Percentiles rank a stretch among this genome's conserved stretches.
phyloP scores from a whole-genome alignment of 2,797 vertebrate species.

The Pseudomugil gertrudae region DNA sequence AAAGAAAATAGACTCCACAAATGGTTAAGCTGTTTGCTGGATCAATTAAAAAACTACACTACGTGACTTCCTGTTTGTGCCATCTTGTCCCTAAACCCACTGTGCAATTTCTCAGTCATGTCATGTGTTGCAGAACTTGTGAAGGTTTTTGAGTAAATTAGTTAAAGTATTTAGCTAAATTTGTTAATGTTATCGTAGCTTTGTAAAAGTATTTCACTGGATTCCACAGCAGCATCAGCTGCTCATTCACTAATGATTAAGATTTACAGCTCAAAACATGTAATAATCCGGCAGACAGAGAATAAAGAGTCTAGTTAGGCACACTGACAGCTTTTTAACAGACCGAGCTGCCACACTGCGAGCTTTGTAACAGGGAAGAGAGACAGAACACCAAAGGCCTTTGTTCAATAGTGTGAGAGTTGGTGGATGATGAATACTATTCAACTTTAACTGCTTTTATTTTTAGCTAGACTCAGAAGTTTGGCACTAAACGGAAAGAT shows the following conservation, averaged over 20 bases:
- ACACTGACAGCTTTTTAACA: conserved; percentile 44
- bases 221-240: background rate
- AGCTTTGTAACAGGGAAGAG: conserved; percentile 56
- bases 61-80: no score
- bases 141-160: no score
- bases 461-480: conserved; percentile 8
- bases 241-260: conserved; percentile 29
- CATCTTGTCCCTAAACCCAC: no score
- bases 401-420: conserved; percentile 35
- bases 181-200: no score
- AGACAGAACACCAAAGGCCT: conserved; percentile 56
- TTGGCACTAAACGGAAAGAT: background rate
- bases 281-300: conserved; percentile 60
- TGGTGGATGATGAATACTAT: conserved; percentile 17
- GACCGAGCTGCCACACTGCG: conserved; percentile 33
- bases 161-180: no score
- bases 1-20: no score
- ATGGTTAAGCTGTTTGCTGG: no score
- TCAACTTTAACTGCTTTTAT: conserved; percentile 16
- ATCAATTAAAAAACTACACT: no score
- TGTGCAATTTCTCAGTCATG: no score
- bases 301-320: conserved; percentile 64
- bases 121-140: no score
- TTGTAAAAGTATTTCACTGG: no score
- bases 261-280: conserved; percentile 50